Conservation (phyloP, 1,140 invertebrate genomes). For the Meloidogyne hapla region DNA sequence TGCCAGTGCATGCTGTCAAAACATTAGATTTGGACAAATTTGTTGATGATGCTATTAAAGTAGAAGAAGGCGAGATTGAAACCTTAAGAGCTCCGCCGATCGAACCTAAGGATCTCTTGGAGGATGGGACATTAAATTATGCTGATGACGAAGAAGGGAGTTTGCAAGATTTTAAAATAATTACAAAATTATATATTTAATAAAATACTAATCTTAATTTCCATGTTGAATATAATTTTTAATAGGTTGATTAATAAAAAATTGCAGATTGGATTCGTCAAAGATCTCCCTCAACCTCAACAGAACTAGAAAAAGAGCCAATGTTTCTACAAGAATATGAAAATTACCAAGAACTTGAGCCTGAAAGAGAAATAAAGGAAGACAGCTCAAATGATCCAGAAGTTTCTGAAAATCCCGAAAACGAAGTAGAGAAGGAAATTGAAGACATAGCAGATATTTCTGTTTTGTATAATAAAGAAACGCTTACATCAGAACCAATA, state of each 20-base stretch:
- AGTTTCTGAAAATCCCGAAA: neutral
- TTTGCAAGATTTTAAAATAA: slow-evolving; percentile 18
- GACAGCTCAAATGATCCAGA: neutral
- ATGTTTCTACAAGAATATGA: slow-evolving; percentile 42
- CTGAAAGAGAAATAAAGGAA: slow-evolving; percentile 16
- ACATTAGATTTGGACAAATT: slow-evolving; percentile 55
- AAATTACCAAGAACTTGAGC: slow-evolving; percentile 33
- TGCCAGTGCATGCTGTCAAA: slow-evolving; percentile 51
- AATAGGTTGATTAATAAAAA: neutral
- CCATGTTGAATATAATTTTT: neutral
- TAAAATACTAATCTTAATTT: slow-evolving; percentile 3
- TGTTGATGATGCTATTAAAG: slow-evolving; percentile 62
- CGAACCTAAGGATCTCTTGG: slow-evolving; percentile 52
- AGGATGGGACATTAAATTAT: slow-evolving; percentile 48
- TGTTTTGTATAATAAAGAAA: neutral
- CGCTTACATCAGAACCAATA: neutral
- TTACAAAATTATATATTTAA: no score
- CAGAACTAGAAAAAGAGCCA: slow-evolving; percentile 7
- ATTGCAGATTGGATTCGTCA: slow-evolving; percentile 34
- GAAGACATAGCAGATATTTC: neutral
- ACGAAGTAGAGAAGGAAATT: neutral
- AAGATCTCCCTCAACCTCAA: slow-evolving; percentile 37
- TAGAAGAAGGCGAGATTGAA: slow-evolving; percentile 57
- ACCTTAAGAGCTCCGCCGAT: slow-evolving; percentile 56
- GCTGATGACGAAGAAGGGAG: slow-evolving; percentile 54